Evolutionary conservation across 2,797 vertebrate species (phyloP).

Genomic region (Onychomys arenicola): DNA sequence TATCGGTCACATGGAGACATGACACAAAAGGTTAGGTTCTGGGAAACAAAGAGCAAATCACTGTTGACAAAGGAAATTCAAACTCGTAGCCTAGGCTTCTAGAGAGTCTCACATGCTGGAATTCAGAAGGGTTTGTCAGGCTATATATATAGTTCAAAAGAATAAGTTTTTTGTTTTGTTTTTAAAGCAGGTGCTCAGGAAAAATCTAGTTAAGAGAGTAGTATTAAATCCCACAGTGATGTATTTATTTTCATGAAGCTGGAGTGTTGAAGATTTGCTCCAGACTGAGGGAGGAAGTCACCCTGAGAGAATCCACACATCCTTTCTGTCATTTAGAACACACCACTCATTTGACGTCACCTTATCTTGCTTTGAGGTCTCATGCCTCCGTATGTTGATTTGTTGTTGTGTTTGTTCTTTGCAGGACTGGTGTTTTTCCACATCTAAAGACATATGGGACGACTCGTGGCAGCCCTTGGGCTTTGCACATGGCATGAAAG

Average conservation of each 20-base stretch:
- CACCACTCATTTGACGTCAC: not conserved
- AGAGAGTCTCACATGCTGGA: not conserved
- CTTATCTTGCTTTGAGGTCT: not conserved
- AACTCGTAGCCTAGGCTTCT: not conserved
- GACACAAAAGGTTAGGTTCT: slow-evolving; percentile 75
- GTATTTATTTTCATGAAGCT: not conserved
- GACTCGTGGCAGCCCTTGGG: slow-evolving; percentile 67
- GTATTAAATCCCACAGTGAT: not conserved
- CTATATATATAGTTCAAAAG: not conserved
- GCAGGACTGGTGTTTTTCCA: slow-evolving; percentile 68
- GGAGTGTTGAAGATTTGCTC: not conserved
- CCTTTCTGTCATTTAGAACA: not conserved
- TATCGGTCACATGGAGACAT: slow-evolving; percentile 62
- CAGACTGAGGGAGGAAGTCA: not conserved
- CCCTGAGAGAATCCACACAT: not conserved
- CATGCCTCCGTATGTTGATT: not conserved
- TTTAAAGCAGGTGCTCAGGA: not conserved
- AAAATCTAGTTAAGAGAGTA: slow-evolving; percentile 32
- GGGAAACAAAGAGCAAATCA: slow-evolving; percentile 24
- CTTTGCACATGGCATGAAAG: slow-evolving; percentile 50
- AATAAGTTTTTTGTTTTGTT: not conserved
- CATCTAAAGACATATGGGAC: slow-evolving; percentile 58
- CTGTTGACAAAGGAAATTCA: slow-evolving; percentile 8
- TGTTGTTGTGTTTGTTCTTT: not conserved
- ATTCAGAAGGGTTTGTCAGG: slow-evolving; percentile 6